These are phyloP conservation scores for Delia radicum DNA, from an alignment of 1,140 invertebrate species.

Conservation along the genomic window DNA sequence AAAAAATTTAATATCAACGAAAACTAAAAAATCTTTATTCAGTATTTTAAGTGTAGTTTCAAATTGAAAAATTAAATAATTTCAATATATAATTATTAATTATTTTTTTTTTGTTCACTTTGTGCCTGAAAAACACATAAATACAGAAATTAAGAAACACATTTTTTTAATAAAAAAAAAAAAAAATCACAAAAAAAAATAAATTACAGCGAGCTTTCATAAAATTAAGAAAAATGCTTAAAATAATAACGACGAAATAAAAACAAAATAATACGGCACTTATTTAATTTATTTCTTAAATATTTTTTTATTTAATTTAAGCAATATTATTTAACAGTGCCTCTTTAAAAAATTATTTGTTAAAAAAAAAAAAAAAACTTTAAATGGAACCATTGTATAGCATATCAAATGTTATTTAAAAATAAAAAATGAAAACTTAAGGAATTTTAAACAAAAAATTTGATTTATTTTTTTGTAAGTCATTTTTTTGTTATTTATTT, in stretches of 20 bases:
- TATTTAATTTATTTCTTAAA: background rate
- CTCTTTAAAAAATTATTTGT: background rate
- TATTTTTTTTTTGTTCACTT: slow-evolving; percentile 24
- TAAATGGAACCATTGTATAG: slow-evolving; percentile 26
- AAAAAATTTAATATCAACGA: too few species aligned
- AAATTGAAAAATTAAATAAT: too few species aligned
- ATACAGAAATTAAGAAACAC: slow-evolving; percentile 12
- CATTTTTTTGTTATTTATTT: background rate
- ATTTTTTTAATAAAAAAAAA: background rate
- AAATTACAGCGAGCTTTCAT: slow-evolving; percentile 14
- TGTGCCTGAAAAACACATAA: slow-evolving; percentile 26
- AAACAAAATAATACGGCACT: background rate
- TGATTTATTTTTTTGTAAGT: background rate
- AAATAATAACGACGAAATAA: background rate
- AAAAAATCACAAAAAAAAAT: background rate
- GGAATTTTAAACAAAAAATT: background rate
- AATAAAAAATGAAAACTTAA: background rate
- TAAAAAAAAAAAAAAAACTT: slow-evolving; percentile 1
- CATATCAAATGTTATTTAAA: slow-evolving; percentile 23
- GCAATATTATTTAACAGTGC: slow-evolving; percentile 16
- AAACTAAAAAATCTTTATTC: too few species aligned
- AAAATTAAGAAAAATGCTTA: slow-evolving; percentile 9
- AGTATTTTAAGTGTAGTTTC: too few species aligned
- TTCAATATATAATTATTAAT: too few species aligned
- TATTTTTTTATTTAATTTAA: background rate